Evolutionary conservation across 2,888 invertebrate genomes (phyloP), one percentile per base, ranked within the genome.

Genomic region (Crepidodera aurea): DNA sequence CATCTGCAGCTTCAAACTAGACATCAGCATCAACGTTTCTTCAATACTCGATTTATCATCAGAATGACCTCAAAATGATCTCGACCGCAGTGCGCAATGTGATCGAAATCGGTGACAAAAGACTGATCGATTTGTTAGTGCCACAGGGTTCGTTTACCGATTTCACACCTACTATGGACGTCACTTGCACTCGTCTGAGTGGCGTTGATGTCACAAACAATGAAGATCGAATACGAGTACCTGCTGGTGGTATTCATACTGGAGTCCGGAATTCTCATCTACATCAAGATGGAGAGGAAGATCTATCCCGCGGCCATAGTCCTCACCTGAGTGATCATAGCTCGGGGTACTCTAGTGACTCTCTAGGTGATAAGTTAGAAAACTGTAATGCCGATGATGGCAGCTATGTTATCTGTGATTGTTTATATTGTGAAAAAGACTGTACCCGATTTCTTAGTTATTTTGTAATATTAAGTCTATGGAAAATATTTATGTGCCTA

Each of bases 401-500:
- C 59, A 46, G 61, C 51, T 64, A 64, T 50, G 64, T 67, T 72
- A 72, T 73, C 74, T 74, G 74, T 74, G 74, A 74, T 74, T 69
- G 69, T 71, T 68, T 68, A 64, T 65, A 69, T 64, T 66, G 66
- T 67, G 58, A 67, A 63, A 65, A 69, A 72, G 69, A 71, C 71
- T 71, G 70, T 66, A 51, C 63, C 46, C 61, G 40, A 56, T 61
- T 56, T 59, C 53, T 67, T 60, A 68, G 66, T 69, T 67, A 61
- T 69, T 61, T 67, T 59, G 44, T 62, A 72, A 71, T 70, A 68
- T 65, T 75, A 75, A 75, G 74, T 74, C 73, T 77, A 67, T 73
- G 76, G 72, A 77, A 74, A 71, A 75, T 71, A 71, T 73, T 72
- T 72, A 76, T 74, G 79, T 79, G 79, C 79, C 78, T 79, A 75